Evolutionary conservation across 1,140 invertebrate genomes (phyloP).

Genomic region (Halesus radiatus): DNA sequence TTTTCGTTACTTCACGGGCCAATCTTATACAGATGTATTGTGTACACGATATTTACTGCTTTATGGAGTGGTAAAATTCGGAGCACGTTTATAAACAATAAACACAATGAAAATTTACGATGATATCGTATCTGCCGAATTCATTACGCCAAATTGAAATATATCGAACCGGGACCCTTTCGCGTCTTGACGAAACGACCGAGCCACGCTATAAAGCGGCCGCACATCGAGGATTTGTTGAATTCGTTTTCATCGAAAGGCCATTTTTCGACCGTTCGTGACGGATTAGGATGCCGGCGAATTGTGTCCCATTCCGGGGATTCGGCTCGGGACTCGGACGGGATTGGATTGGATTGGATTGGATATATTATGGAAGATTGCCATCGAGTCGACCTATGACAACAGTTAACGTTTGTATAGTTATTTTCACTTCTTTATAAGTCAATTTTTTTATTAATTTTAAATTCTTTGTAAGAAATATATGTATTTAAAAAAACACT

Average conservation of each 20-base stretch:
- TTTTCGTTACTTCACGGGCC: too few species aligned
- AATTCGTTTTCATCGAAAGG: slow-evolving; percentile 6
- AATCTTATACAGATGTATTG: too few species aligned
- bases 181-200: not conserved
- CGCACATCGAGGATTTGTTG: not conserved
- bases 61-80: too few species aligned
- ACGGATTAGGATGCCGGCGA: not conserved
- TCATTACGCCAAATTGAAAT: slow-evolving; percentile 4
- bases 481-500: too few species aligned
- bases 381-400: too few species aligned
- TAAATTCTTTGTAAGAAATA: too few species aligned
- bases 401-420: too few species aligned
- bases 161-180: not conserved
- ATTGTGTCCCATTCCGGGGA: not conserved
- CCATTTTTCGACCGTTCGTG: slow-evolving; percentile 1
- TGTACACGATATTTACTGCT: too few species aligned
- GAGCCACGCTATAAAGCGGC: not conserved
- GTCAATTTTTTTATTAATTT: too few species aligned
- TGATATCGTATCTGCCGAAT: not conserved
- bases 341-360: slow-evolving; percentile 5
- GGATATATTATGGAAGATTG: not conserved
- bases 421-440: too few species aligned
- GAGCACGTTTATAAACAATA: too few species aligned
- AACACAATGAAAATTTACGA: too few species aligned
- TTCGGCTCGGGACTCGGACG: not conserved